phyloP scores from a whole-genome alignment of 2,113 vertebrate species.

The Suricata suricatta region DNA sequence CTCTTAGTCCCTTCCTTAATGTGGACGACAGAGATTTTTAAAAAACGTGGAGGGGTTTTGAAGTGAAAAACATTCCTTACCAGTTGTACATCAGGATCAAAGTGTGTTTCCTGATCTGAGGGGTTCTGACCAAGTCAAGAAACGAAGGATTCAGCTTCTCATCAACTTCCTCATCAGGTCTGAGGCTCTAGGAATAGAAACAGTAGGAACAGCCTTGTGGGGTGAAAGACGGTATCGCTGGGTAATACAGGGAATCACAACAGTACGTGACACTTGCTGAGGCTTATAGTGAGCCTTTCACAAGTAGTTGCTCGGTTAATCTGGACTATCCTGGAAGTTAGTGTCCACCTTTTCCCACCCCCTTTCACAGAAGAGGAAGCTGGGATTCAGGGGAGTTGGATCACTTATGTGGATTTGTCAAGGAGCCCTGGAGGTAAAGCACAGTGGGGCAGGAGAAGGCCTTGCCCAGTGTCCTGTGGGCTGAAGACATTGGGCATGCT shows the following conservation, averaged over 20 bases:
- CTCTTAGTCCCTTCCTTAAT: too few relatives aligned
- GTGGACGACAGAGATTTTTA: background rate
- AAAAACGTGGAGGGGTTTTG: background rate
- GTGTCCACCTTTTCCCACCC: background rate
- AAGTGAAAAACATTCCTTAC: conserved; percentile 74
- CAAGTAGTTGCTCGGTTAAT: background rate
- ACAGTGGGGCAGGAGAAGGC: fast-evolving
- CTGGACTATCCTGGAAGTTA: background rate
- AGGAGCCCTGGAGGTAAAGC: background rate
- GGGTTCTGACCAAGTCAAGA: conserved; percentile 85
- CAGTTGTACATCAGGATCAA: conserved; percentile 89
- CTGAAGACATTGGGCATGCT: background rate
- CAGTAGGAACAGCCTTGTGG: background rate
- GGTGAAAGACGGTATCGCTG: fast-evolving
- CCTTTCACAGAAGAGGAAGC: background rate
- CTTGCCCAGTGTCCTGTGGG: background rate
- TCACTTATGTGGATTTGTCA: background rate
- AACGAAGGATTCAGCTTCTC: conserved; percentile 82
- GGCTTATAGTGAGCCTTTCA: background rate
- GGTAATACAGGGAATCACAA: fast-evolving
- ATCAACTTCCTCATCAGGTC: conserved; percentile 77
- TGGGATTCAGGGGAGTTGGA: background rate
- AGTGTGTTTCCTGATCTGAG: conserved; percentile 87
- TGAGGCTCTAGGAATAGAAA: conserved; percentile 71
- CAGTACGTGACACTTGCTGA: background rate